Base-by-base conservation (phyloP, 2,113 vertebrate genomes). In the Serilophus lunatus region DNA sequence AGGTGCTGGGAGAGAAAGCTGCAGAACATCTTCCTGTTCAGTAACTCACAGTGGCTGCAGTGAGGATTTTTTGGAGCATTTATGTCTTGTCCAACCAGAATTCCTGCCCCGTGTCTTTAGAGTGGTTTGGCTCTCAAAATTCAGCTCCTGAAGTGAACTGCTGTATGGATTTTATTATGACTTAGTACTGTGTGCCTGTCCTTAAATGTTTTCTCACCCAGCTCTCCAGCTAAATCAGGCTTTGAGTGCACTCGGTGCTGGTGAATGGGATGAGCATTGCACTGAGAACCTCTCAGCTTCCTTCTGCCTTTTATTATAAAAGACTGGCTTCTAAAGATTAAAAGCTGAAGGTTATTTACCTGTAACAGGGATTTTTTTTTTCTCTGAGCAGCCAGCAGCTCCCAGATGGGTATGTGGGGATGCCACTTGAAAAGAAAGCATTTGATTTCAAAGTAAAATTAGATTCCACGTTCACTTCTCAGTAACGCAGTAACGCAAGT, bases 381-480 rank as follows among this genome's bases (percentile, higher is more conserved):
- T 29, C 53, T 91, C 44, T 31, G 20, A 56, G 80, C 82, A 92
- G 79, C 45, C 70, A 80, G 85, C 51, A 22, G 92, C 88, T 94
- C 93, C 61, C 72, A 15, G 77, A 61, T 95, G 90, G 60, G 68
- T 2, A 4, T 84, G 49, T 33, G 3, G 68, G 61, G 65, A 71
- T 86, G 95, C 72, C 69, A 28, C 69, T 95, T 2, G 6, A 42
- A 75, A 65, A 78, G 90, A 86, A 95, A 95, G 65, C 72, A 28
- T 93, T 94, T 96, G 86, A 95, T 96, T 93, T 94, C 90, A 86
- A 60, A 90, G 88, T 86, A 54, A 96, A 95, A 93, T 92, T 71
- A 68, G 72, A 86, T 96, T 88, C 59, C 70, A 22, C 35, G 7
- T 90, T 75, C 69, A 88, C 22, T 92, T 95, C 88, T 88, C 80